Evolutionary conservation across 2,797 vertebrate species (phyloP).

Genomic region (Acrocephalus scirpaceus): DNA sequence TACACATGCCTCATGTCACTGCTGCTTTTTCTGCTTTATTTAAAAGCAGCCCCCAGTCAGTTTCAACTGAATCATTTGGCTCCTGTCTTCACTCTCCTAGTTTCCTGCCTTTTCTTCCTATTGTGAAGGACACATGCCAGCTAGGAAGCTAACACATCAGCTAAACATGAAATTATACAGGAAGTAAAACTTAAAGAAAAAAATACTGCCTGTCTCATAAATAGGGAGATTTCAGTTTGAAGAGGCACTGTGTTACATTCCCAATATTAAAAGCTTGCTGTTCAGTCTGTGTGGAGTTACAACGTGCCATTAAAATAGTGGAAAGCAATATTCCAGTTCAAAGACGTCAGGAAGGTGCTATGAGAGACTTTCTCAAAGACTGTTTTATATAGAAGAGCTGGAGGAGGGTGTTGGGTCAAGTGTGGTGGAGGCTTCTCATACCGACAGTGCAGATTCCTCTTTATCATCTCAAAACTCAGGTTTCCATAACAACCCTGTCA

Average conservation of each 20-base stretch:
- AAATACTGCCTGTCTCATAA: neutral
- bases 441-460: neutral
- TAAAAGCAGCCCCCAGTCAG: neutral
- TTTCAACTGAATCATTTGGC: neutral
- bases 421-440: neutral
- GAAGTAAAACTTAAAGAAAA: neutral
- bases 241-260: neutral
- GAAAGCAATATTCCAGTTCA: neutral
- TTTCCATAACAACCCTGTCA: slow-evolving; percentile 17
- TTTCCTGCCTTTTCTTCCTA: neutral
- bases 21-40: neutral
- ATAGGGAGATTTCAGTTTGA: neutral
- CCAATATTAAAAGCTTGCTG: neutral
- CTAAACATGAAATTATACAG: neutral
- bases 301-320: neutral
- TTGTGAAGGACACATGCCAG: neutral
- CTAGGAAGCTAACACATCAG: neutral
- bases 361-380: neutral
- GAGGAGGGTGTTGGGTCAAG: neutral
- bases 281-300: neutral
- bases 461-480: neutral
- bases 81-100: neutral
- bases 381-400: neutral
- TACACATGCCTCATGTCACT: neutral
- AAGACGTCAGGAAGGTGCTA: neutral